These are phyloP conservation scores for Catalaphyllia jardinei DNA, from an alignment of 64 coral and sea anemone genomes.

Conservation along the genomic window DNA sequence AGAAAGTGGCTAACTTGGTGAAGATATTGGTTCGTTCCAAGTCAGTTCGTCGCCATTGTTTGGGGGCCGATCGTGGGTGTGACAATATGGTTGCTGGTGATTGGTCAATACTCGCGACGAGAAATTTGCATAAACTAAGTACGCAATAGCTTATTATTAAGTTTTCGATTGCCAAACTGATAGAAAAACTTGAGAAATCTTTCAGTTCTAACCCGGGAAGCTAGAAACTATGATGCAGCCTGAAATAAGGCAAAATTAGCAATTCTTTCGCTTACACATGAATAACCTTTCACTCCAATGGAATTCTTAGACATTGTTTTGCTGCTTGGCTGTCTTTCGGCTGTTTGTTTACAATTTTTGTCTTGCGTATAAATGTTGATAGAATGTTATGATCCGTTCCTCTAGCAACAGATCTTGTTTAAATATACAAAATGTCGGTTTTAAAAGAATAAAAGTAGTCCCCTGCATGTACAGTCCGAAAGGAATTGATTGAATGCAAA, in stretches of 20 bases:
- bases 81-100: constrained; percentile 55
- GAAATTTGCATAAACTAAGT: constrained; percentile 17
- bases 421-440: not conserved
- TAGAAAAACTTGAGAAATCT: no score
- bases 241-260: no score
- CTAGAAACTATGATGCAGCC: no score
- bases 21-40: not conserved
- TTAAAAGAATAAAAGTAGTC: not conserved
- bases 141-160: not conserved
- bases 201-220: no score
- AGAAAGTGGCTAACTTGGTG: not conserved
- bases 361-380: not conserved
- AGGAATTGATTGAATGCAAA: not conserved
- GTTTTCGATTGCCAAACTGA: no score
- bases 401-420: not conserved
- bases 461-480: not conserved
- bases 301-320: not conserved
- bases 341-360: constrained; percentile 3
- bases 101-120: constrained; percentile 26
- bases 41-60: constrained; percentile 6
- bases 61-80: constrained; percentile 63
- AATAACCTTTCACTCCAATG: not conserved
- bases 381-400: not conserved
- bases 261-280: no score
- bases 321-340: not conserved